Evolutionary conservation across 2,113 vertebrate genomes (phyloP).

Genomic region (Echinops telfairi): DNA sequence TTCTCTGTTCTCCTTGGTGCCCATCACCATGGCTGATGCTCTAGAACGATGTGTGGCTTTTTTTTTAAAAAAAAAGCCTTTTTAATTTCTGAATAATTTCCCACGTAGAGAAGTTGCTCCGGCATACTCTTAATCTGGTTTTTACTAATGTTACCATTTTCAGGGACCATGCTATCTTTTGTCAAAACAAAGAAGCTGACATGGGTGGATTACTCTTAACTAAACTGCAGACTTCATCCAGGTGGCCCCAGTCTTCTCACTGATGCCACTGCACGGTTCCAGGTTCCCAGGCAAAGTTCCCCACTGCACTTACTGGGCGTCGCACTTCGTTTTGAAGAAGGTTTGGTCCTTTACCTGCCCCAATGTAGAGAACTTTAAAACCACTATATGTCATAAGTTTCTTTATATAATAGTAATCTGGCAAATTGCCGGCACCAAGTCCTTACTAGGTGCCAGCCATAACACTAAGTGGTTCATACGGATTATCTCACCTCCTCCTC

Average conservation of each 20-base stretch:
- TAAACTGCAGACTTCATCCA: neutral
- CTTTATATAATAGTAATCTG: neutral
- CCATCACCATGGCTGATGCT: neutral
- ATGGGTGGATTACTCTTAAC: neutral
- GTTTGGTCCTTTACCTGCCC: conserved; percentile 1
- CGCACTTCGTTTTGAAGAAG: conserved; percentile 23
- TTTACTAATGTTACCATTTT: neutral
- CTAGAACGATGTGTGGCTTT: neutral
- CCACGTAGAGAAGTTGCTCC: conserved; percentile 2
- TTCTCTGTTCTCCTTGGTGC: neutral
- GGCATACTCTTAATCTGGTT: neutral
- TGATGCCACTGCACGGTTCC: neutral
- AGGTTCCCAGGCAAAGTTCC: neutral
- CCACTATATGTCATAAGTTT: neutral
- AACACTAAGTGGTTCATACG: neutral
- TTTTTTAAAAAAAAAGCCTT: neutral
- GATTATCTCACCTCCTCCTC: neutral
- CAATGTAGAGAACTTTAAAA: neutral
- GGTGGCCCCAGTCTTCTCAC: neutral
- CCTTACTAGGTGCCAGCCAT: neutral
- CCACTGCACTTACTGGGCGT: neutral
- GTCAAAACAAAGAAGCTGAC: conserved; percentile 8
- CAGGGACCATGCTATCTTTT: neutral
- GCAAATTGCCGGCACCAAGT: neutral
- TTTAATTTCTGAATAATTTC: conserved; percentile 6